A percentile compares a stretch with the other conserved stretches of the same genome.
Conservation (phyloP, 2,797 vertebrate genomes). For the Aldrovandia affinis region DNA sequence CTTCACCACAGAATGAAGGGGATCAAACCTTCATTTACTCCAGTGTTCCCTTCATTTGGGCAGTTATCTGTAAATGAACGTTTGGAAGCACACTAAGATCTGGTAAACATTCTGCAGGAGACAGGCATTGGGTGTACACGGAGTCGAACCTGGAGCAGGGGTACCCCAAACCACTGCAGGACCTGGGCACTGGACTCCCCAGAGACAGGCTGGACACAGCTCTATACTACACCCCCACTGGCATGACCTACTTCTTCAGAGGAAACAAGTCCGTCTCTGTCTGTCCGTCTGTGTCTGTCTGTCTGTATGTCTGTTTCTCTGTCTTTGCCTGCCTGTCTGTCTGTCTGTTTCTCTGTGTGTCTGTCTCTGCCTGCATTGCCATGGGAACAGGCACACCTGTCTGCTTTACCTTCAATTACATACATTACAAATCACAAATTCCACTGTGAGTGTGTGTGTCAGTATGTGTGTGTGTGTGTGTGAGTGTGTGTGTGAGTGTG, state of each 20-base stretch:
- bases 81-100: too few species aligned
- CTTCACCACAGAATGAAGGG: too few species aligned
- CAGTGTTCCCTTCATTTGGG: too few species aligned
- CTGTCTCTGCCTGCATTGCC: neutral
- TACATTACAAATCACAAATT: too few species aligned
- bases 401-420: too few species aligned
- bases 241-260: constrained; percentile 91
- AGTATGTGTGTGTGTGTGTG: neutral
- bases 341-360: neutral
- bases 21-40: too few species aligned
- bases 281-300: constrained; percentile 8
- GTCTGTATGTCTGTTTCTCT: neutral
- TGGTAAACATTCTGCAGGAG: constrained; percentile 73
- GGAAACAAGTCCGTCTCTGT: constrained; percentile 81
- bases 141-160: constrained; percentile 85
- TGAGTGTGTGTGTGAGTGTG: neutral
- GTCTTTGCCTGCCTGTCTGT: neutral
- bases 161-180: constrained; percentile 83
- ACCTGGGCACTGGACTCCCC: constrained; percentile 83
- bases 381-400: too few species aligned
- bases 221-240: constrained; percentile 86
- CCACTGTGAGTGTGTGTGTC: too few species aligned
- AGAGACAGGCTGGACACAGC: constrained; percentile 85
- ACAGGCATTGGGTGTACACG: constrained; percentile 87
- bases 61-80: too few species aligned